A percentile compares a stretch with the other conserved stretches of the same genome.
These are phyloP conservation scores for Polietes domitor DNA, from an alignment of 2,888 invertebrate species.

Conservation along the genomic window DNA sequence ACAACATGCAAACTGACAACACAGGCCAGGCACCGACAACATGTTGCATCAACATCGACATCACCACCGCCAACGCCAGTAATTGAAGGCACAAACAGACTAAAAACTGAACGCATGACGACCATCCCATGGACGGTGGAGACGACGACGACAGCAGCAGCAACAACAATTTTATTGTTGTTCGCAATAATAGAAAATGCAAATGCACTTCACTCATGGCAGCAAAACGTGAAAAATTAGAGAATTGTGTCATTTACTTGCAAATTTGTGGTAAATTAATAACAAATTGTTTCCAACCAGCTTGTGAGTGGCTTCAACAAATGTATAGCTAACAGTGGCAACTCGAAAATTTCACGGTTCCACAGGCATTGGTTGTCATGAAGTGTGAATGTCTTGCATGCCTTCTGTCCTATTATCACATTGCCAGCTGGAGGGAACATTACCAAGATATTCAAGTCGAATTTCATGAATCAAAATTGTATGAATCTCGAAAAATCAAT, in stretches of 20 bases:
- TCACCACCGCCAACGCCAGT: neutral
- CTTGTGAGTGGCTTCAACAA: no score
- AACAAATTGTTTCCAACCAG: slow-evolving; percentile 43
- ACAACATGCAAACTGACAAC: slow-evolving; percentile 3
- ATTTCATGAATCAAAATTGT: neutral
- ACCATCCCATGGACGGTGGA: neutral
- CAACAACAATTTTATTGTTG: slow-evolving; percentile 7
- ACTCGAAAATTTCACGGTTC: slow-evolving; percentile 43
- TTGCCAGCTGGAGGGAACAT: neutral
- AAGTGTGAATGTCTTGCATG: neutral
- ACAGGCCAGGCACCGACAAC: slow-evolving; percentile 35
- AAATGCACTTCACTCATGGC: slow-evolving; percentile 23
- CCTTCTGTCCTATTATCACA: neutral
- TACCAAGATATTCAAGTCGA: neutral
- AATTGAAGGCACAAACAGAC: neutral
- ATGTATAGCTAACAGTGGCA: no score
- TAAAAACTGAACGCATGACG: slow-evolving; percentile 12
- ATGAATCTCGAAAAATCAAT: no score
- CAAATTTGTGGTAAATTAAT: slow-evolving; percentile 23
- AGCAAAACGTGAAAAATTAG: neutral
- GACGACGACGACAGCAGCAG: slow-evolving; percentile 23
- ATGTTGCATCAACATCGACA: slow-evolving; percentile 62
- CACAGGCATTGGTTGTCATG: slow-evolving; percentile 43
- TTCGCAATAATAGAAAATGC: slow-evolving; percentile 20
- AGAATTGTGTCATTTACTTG: slow-evolving; percentile 53